phyloP scores from a whole-genome alignment of 2,888 invertebrate species.

The Lasioglossum vierecki region DNA sequence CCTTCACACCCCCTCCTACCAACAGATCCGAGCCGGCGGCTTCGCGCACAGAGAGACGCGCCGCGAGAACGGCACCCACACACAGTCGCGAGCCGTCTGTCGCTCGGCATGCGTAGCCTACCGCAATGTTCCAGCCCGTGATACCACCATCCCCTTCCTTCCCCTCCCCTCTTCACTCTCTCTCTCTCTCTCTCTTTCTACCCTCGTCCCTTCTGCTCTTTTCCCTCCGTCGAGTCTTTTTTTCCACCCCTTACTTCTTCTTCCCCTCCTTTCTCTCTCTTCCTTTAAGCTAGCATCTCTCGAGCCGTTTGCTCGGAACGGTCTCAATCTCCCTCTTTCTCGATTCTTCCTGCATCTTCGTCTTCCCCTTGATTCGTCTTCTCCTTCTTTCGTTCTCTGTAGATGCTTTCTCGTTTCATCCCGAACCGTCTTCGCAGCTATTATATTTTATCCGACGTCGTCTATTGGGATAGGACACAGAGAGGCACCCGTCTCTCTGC shows the following conservation, averaged over 20 bases:
- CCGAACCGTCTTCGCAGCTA: slow-evolving; percentile 53
- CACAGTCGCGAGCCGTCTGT: slow-evolving; percentile 50
- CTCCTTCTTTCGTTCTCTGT: neutral
- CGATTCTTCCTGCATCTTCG: neutral
- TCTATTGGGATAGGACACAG: slow-evolving; percentile 73
- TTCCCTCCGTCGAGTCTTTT: neutral
- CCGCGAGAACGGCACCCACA: slow-evolving; percentile 48
- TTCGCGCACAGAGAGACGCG: slow-evolving; percentile 33
- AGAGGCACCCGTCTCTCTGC: neutral
- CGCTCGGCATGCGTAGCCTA: slow-evolving; percentile 75
- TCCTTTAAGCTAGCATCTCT: neutral
- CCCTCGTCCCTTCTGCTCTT: slow-evolving; percentile 4
- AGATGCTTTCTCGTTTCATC: neutral
- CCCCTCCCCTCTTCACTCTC: neutral
- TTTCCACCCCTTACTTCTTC: slow-evolving; percentile 1
- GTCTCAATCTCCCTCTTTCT: slow-evolving; percentile 6
- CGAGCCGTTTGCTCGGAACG: neutral
- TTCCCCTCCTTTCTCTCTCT: neutral
- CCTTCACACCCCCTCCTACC: neutral
- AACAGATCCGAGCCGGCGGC: slow-evolving; percentile 33
- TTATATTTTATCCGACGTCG: slow-evolving; percentile 68
- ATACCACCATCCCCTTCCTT: slow-evolving; percentile 27
- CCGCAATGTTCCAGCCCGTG: slow-evolving; percentile 72
- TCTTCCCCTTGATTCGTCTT: neutral
- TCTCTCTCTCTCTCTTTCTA: slow-evolving; percentile 16